Evolutionary conservation across 2,113 vertebrate species (phyloP).

Genomic region (Lethenteron camtschaticum): DNA sequence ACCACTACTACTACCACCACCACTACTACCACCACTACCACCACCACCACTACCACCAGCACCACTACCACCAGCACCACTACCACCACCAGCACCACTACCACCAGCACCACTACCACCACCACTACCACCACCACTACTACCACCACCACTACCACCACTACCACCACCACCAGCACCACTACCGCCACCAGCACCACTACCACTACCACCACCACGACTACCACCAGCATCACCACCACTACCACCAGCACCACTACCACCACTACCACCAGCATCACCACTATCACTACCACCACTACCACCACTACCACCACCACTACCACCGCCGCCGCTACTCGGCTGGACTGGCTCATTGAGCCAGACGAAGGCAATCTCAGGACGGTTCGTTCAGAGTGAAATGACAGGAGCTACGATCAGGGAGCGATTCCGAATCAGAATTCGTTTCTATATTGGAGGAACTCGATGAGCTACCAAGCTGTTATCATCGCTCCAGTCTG

Average conservation of each 20-base stretch:
- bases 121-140: not conserved
- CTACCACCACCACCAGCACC: not conserved
- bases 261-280: not conserved
- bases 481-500: no score
- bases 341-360: no score
- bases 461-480: no score
- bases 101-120: not conserved
- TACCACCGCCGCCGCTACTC: not conserved
- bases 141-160: not conserved
- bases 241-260: not conserved
- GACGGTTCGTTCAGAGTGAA: no score
- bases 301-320: conserved; percentile 2
- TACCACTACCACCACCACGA: not conserved
- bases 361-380: no score
- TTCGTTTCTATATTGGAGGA: no score
- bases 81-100: not conserved
- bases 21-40: not conserved
- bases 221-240: not conserved
- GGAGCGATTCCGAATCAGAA: no score
- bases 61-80: not conserved
- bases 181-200: not conserved
- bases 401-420: no score
- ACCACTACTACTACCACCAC: not conserved
- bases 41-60: not conserved
- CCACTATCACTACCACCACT: not conserved